Evolutionary conservation across 30 jellyfish, hydroid and myxozoan genomes (phyloP).

Genomic region (Aurelia coerulea): DNA sequence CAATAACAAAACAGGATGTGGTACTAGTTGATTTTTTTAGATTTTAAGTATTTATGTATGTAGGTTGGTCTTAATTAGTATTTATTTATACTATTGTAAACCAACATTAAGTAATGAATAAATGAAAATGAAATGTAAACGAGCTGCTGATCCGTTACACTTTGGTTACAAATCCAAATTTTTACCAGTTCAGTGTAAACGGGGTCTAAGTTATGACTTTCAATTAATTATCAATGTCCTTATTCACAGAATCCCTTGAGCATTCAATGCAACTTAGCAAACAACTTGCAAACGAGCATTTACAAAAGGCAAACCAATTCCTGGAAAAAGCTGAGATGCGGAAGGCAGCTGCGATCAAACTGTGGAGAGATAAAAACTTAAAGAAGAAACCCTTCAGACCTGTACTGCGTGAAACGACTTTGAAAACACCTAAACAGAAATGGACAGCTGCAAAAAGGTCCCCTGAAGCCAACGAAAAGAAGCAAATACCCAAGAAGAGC

Average conservation of each 20-base stretch:
- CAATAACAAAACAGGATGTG: too few species aligned
- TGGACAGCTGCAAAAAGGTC: neutral
- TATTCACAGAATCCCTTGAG: slow-evolving; percentile 52
- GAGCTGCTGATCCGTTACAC: too few species aligned
- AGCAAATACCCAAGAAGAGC: neutral
- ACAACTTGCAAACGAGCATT: slow-evolving; percentile 60
- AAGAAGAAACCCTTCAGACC: neutral
- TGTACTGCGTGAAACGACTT: neutral
- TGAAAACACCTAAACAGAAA: neutral
- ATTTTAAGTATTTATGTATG: too few species aligned
- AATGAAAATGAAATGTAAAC: too few species aligned
- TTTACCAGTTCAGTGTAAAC: too few species aligned
- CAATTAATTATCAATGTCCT: neutral
- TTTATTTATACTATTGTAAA: too few species aligned
- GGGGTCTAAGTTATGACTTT: too few species aligned
- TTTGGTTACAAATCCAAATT: too few species aligned
- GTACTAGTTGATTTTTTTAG: too few species aligned
- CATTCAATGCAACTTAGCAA: slow-evolving; percentile 63
- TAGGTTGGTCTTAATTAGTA: too few species aligned
- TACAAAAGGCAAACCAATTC: slow-evolving; percentile 80
- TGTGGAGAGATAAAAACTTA: slow-evolving; percentile 62
- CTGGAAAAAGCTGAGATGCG: slow-evolving; percentile 62
- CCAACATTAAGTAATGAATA: too few species aligned
- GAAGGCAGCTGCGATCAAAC: slow-evolving; percentile 66
- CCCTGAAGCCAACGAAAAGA: neutral